Percentiles rank a stretch among this genome's conserved stretches.
Conservation (phyloP, 2,113 vertebrate species). For the Rafetus swinhoei region DNA sequence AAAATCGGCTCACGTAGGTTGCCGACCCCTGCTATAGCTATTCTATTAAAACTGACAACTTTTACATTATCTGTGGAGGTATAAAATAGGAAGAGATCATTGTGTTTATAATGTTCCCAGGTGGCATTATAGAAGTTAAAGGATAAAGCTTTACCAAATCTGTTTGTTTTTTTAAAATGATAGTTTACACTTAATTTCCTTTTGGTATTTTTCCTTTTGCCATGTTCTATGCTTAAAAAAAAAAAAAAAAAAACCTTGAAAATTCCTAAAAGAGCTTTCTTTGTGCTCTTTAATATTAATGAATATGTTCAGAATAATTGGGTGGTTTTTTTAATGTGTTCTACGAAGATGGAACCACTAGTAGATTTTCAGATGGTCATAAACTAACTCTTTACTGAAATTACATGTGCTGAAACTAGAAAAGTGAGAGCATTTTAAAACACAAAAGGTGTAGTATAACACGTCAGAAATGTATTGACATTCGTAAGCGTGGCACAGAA, state of each 20-base stretch:
- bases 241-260: conserved; percentile 15
- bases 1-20: no score
- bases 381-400: not conserved
- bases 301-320: not conserved
- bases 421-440: not conserved
- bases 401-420: not conserved
- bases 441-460: not conserved
- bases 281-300: not conserved
- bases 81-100: conserved; percentile 9
- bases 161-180: conserved; percentile 36
- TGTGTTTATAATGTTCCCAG: not conserved
- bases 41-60: conserved; percentile 50
- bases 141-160: conserved; percentile 58
- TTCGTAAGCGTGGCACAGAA: not conserved
- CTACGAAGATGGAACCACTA: not conserved
- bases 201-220: conserved; percentile 33
- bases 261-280: not conserved
- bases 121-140: not conserved
- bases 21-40: conserved; percentile 30
- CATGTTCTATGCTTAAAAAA: not conserved
- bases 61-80: conserved; percentile 53
- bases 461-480: not conserved
- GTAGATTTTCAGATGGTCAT: not conserved
- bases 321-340: not conserved
- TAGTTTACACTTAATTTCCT: conserved; percentile 55